Evolutionary conservation across 2,113 vertebrate species (phyloP), one percentile per base, ranked within the genome.

Genomic region (Lasiurus borealis): DNA sequence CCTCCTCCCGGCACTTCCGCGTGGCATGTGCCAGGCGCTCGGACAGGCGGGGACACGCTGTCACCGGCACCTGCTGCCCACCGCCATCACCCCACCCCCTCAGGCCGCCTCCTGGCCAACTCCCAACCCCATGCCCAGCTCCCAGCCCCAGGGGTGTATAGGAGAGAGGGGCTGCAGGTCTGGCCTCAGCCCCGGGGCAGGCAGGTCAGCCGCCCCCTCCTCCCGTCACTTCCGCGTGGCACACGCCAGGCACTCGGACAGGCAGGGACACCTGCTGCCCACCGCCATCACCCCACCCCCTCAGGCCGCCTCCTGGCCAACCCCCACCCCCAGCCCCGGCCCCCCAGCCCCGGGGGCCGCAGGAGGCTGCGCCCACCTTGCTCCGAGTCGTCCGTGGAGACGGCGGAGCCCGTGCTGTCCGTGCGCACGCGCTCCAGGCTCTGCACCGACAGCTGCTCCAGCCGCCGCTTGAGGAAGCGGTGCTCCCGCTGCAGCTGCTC

Each of bases 321-420:
- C 18, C 18, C 52, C 54, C 19, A 6, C 19, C 54, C 54, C 18
- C 7, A 18, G 12, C 5, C 0, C 50, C 14, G 4, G 0, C 44
- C 36, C 2, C n/a, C 31, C 2, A 9, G 34, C 46, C 50, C 50
- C 50, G 13, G 10, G 25, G 23, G 25, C 34, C 8, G 12, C 11
- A 2, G 0, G 6, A 14, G 0, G 11, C 19, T 3, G 9, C 3
- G 44, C 80, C 66, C 98, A 99, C 99, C 99, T 99, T 99, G 99
- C 97, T 99, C 99, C 0, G 99, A 99, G 98, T 99, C 99, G 95
- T 99, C 99, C 0, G 99, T 99, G 98, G 99, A 99, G 97, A 99
- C 99, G 69, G 99, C 99, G n/a, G 99, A 99, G 97, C 99, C 99
- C 94, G 99, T 99, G 97, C 99, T 99, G 98, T 99, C 99, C 0